Evolutionary conservation across 2,888 invertebrate species (phyloP).

Genomic region (Frankliniella intonsa): DNA sequence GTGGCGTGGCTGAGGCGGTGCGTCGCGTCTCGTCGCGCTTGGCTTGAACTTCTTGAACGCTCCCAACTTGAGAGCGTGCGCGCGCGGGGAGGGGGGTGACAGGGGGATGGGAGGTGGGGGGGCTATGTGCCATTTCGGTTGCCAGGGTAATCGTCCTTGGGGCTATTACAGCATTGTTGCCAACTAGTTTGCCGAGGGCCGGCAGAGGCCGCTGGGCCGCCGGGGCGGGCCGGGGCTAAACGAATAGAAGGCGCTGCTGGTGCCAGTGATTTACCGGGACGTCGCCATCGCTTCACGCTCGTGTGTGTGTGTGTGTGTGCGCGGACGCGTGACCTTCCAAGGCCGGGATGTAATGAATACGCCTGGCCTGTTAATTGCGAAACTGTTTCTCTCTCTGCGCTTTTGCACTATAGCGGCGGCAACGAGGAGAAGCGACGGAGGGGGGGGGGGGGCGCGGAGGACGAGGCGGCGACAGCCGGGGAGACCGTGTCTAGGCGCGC

Average conservation of each 20-base stretch:
- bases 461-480: too few relatives aligned
- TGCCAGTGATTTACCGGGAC: conserved; percentile 11
- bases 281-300: background rate
- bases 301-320: too few relatives aligned
- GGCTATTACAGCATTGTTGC: conserved; percentile 22
- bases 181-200: conserved; percentile 21
- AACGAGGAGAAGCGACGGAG: too few relatives aligned
- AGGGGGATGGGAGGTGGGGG: background rate
- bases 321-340: too few relatives aligned
- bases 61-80: background rate
- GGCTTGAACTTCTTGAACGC: conserved; percentile 1
- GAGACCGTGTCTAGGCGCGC: too few relatives aligned
- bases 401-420: too few relatives aligned
- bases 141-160: conserved; percentile 24
- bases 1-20: background rate
- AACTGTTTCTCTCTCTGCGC: too few relatives aligned
- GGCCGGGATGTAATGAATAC: too few relatives aligned
- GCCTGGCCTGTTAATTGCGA: too few relatives aligned
- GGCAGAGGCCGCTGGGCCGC: background rate
- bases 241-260: conserved; percentile 1
- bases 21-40: background rate
- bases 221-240: background rate
- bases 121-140: background rate
- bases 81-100: background rate
- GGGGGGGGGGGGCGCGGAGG: too few relatives aligned